Evolutionary conservation across 2,888 invertebrate species (phyloP), one percentile per base, ranked within the genome.

Genomic region (Hypomecis atomaria): DNA sequence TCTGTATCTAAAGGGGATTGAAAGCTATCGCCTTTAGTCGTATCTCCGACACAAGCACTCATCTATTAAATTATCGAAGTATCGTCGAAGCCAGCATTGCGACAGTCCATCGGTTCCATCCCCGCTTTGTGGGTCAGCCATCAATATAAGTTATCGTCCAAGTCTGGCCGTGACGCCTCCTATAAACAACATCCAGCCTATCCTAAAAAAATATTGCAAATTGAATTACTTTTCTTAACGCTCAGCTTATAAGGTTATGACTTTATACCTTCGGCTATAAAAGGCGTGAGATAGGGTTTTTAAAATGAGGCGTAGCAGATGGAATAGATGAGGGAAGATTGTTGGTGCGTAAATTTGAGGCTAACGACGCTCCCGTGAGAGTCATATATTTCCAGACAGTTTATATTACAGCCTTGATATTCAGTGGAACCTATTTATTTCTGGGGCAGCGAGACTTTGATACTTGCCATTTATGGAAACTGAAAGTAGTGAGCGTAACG

Each of bases 121-220:
- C 69, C 69, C 68, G 72, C 71, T 77, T 76, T 67, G 69, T 73
- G 71, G 77, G 75, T 66, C 72, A 72, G 69, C 69, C 74, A 74
- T 78, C 77, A 76, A 78, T 81, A 77, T 78, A 74, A 72, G 74
- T 79, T 78, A 77, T 76, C 76, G 59, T 23, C 69, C 53, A 57
- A 70, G 72, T 71, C 73, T 77, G 75, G 61, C 66, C 62, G 66
- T 65, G 73, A 77, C 75, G 71, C 72, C 64, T 73, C 68, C 67
- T 66, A 70, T 73, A 75, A 67, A 71, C 70, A 72, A 65, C 64
- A 67, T 48, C 49, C 60, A 67, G 66, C 56, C 50, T 61, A 66
- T 64, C 68, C 67, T 69, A 66, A 70, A 74, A 76, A 65, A 73
- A 71, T 74, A 75, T 73, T 71, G 73, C 77, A 76, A 75, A 78